A percentile compares a stretch with the other conserved stretches of the same genome.
Conservation (phyloP, 1,140 invertebrate species). For the Diachasmimorpha longicaudata region DNA sequence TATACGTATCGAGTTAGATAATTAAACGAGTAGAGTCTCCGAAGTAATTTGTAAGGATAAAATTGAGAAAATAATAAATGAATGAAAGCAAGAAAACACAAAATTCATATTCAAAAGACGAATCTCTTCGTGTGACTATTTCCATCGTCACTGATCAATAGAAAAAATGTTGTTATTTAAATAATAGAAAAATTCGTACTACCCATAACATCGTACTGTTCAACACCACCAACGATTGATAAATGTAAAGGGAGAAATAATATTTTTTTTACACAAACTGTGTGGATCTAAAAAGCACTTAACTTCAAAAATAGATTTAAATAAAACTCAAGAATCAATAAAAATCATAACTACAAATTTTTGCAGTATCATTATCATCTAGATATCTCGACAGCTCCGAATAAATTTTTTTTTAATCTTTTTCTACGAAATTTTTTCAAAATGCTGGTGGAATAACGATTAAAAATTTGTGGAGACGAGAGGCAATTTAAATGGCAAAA, state of each 20-base stretch:
- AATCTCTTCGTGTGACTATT: background rate
- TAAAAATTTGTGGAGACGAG: conserved; percentile 10
- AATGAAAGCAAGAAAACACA: conserved; percentile 10
- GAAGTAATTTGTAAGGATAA: conserved; percentile 10
- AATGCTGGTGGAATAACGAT: conserved; percentile 11
- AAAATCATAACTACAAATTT: background rate
- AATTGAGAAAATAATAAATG: background rate
- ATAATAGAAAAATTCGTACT: conserved; percentile 8
- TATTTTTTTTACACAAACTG: conserved; percentile 21
- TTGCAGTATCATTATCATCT: conserved; percentile 18
- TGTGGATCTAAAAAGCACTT: conserved; percentile 1
- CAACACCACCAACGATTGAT: conserved; percentile 21
- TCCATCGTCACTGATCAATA: background rate
- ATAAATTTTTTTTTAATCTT: conserved; percentile 29
- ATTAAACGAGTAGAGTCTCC: conserved; percentile 1
- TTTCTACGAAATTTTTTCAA: conserved; percentile 22
- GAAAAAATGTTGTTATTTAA: conserved; percentile 8
- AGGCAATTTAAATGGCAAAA: conserved; percentile 11
- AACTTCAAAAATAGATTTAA: background rate
- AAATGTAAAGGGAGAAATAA: conserved; percentile 7
- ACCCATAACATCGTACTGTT: conserved; percentile 9
- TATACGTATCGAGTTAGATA: conserved; percentile 27
- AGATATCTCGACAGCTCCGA: conserved; percentile 17
- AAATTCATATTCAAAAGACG: background rate
- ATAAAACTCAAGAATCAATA: conserved; percentile 1